Conservation (phyloP, 2,113 vertebrate genomes). For the Menidia beryllina region DNA sequence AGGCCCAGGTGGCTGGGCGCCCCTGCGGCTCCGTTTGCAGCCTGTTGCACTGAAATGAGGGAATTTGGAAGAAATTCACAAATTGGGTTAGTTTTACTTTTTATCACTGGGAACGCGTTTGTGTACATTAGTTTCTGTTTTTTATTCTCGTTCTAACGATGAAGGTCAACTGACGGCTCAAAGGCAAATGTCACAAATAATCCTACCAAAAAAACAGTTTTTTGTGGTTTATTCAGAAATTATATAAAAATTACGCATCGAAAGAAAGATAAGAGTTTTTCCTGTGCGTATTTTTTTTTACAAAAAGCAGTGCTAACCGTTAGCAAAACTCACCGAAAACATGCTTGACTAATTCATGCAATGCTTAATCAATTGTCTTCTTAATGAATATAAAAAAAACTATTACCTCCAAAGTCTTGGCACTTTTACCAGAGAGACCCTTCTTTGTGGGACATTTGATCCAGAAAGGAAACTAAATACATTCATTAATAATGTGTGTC, state of each 20-base stretch:
- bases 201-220: constrained; percentile 22
- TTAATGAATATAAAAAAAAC: constrained; percentile 13
- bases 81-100: constrained; percentile 59
- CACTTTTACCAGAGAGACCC: constrained; percentile 24
- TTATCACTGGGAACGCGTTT: constrained; percentile 47
- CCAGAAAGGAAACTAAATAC: constrained; percentile 70
- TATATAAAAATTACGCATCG: neutral
- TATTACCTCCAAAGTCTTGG: constrained; percentile 10
- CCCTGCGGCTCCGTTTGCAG: constrained; percentile 40
- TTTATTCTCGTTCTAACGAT: neutral
- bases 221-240: constrained; percentile 27
- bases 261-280: constrained; percentile 5
- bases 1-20: constrained; percentile 68
- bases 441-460: constrained; percentile 59
- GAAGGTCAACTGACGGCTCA: constrained; percentile 48
- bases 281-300: constrained; percentile 13
- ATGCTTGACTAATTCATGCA: too few relatives aligned
- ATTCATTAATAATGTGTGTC: constrained; percentile 71
- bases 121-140: constrained; percentile 26
- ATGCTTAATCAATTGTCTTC: constrained; percentile 1
- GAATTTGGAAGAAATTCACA: constrained; percentile 53
- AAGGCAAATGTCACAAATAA: constrained; percentile 34
- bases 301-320: constrained; percentile 3
- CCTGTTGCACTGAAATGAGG: constrained; percentile 34
- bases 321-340: constrained; percentile 8